phyloP scores from a whole-genome alignment of 30 jellyfish, hydroid and myxozoan species.

The Aurelia coerulea region DNA sequence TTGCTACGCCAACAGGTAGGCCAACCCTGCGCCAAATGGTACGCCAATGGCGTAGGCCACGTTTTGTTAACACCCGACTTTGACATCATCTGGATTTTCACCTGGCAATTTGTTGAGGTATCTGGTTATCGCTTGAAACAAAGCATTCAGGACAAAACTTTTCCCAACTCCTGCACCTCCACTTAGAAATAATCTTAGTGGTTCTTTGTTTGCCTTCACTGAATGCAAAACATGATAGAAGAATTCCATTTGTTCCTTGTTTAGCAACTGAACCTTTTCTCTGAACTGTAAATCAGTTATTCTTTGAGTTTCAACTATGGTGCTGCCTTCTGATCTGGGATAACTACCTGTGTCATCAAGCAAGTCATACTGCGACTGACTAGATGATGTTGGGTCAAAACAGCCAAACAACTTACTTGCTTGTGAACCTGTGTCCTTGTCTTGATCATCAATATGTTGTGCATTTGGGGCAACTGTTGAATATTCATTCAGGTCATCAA shows the following conservation, averaged over 20 bases:
- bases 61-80: no score
- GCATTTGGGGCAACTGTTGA: no score
- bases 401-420: conserved; percentile 25
- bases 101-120: neutral
- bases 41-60: no score
- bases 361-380: conserved; percentile 4
- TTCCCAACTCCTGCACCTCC: conserved; percentile 53
- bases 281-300: conserved; percentile 13
- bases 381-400: conserved; percentile 13
- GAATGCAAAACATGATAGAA: conserved; percentile 26
- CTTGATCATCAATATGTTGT: no score
- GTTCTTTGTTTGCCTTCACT: neutral
- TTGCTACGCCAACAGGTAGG: no score
- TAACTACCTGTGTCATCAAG: conserved; percentile 8
- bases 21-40: no score
- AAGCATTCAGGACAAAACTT: conserved; percentile 3
- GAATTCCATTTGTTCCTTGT: conserved; percentile 2
- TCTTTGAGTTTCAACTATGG: neutral
- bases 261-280: neutral
- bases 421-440: conserved; percentile 8
- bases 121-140: conserved; percentile 2
- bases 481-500: no score
- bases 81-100: conserved; percentile 44
- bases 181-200: conserved; percentile 15
- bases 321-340: conserved; percentile 26